Percentiles rank a stretch among this genome's conserved stretches.
Evolutionary conservation across 1,140 invertebrate genomes (phyloP).

Genomic region (Tigriopus japonicus): DNA sequence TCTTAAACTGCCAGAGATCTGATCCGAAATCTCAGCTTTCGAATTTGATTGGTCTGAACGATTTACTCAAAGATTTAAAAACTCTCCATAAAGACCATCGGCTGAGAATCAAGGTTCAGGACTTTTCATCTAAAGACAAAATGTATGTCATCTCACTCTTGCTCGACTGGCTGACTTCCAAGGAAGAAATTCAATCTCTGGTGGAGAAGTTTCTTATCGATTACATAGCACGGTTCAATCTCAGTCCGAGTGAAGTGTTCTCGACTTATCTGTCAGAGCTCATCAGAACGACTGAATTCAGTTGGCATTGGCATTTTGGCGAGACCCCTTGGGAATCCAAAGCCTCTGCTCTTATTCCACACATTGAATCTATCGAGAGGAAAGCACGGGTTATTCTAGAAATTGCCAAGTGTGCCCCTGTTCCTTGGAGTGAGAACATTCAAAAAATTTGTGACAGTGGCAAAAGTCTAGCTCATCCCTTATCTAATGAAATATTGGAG

Average conservation of each 20-base stretch:
- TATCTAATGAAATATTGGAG: background rate
- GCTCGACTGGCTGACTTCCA: conserved; percentile 1
- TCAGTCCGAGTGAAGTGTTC: background rate
- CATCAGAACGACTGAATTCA: background rate
- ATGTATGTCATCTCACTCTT: background rate
- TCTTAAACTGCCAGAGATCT: background rate
- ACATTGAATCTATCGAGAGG: background rate
- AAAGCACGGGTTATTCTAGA: conserved; percentile 1
- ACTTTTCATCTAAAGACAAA: background rate
- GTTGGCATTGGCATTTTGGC: conserved; percentile 13
- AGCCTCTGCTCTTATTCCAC: background rate
- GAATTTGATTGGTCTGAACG: background rate
- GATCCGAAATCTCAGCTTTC: background rate
- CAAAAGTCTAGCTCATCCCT: background rate
- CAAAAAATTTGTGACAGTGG: background rate
- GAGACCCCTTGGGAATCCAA: conserved; percentile 10
- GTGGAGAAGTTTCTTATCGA: background rate
- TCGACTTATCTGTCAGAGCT: background rate
- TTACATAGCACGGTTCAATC: background rate
- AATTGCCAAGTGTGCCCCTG: conserved; percentile 1
- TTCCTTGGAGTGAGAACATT: conserved; percentile 10
- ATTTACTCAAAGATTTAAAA: conserved; percentile 3
- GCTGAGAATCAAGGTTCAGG: background rate
- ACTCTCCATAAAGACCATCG: background rate
- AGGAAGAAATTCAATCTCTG: conserved; percentile 2